Evolutionary conservation across 2,113 vertebrate genomes (phyloP), one percentile per base, ranked within the genome.

Genomic region (Alaudala cheleensis): DNA sequence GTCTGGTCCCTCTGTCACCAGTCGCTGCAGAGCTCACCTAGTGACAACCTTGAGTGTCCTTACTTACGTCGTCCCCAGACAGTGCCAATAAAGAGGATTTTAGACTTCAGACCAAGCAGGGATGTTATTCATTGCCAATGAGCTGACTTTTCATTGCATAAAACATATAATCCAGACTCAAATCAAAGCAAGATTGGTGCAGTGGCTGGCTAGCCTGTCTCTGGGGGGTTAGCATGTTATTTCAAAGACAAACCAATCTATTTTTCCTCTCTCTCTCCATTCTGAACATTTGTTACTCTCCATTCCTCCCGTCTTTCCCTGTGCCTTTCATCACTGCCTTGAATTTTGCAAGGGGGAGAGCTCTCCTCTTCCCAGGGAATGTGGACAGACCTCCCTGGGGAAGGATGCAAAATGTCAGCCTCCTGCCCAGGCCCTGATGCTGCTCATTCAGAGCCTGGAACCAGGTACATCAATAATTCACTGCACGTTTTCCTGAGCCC

Each of bases 41-140:
- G 90, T 86, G 90, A 92, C 96, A 94, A 93, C 96, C 94, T 95
- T 92, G 86, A 95, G 84, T 31, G 95, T 92, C 93, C 93, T 94
- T 77, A 83, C 85, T 88, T 88, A 54, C 12, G 14, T 78, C 2
- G 31, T 94, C 81, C 92, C 79, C 92, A 90, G 92, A 91, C 57
- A 3, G 76, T 88, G 79, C 90, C 66, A 79, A 88, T 93, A 88
- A 88, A 94, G 92, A 95, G 94, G 92, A 93, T 95, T 94, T 96
- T 72, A 96, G 85, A 86, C 84, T 91, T 81, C 89, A 81, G 77
- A 79, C 81, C 2, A 12, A 74, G 92, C 77, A 62, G 69, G 49
- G 64, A 84, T 89, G 92, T 81, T 86, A 92, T 87, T 95, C 86
- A 91, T 96, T 96, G 83, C 67, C 77, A 76, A 61, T 14, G 31